phyloP scores from a whole-genome alignment of 2,888 invertebrate species.

The Troilus luridus region DNA sequence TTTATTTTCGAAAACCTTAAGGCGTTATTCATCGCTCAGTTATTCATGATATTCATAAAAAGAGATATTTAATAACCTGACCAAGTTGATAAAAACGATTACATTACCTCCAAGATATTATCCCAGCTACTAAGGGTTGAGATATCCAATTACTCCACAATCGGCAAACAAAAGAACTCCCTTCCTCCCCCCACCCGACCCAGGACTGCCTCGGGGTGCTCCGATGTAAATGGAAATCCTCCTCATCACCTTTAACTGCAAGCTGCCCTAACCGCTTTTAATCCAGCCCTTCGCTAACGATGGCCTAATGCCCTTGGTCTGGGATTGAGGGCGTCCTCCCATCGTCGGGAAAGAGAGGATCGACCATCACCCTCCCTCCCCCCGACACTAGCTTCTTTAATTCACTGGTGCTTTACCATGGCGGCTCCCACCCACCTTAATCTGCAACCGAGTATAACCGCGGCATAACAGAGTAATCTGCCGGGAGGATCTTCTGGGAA shows the following conservation, averaged over 20 bases:
- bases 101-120: background rate
- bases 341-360: background rate
- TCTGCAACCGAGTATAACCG: conserved; percentile 1
- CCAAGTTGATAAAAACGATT: background rate
- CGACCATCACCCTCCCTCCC: background rate
- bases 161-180: background rate
- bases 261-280: background rate
- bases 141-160: background rate
- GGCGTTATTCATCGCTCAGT: no score
- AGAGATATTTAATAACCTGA: background rate
- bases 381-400: background rate
- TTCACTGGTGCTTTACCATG: background rate
- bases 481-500: background rate
- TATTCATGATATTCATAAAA: background rate
- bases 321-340: background rate
- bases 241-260: background rate
- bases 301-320: background rate
- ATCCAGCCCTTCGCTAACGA: background rate
- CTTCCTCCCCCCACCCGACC: background rate
- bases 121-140: background rate
- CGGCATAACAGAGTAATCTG: background rate
- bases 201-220: background rate
- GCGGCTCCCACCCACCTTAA: background rate
- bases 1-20: no score
- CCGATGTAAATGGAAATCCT: background rate